Base-by-base conservation (phyloP, 2,797 vertebrate species). In the Scomberomorus guttatus region DNA sequence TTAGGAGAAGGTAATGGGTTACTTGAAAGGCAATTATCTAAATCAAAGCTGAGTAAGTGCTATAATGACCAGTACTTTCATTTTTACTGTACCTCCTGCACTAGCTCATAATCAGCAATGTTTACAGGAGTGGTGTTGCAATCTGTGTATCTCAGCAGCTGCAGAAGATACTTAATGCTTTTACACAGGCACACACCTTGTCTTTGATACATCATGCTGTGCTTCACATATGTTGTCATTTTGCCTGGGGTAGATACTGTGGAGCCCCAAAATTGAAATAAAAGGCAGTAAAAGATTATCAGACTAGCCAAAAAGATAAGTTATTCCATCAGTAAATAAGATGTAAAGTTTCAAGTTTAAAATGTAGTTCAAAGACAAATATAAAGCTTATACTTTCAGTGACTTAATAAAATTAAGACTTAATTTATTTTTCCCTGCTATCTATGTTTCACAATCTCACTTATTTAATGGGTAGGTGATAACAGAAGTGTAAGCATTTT, bases 1-100 rank as follows among this genome's bases (percentile, higher is more conserved):
- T 89, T 59, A 64, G 77, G 70, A 79, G 74, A 68, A 85, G 60
- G 81, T 89, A 90, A 88, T 91, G 69, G 75, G 14, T 80, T 86
- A 62, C 20, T 86, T 89, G 82, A 60, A 71, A 77, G 67, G 60
- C 69, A 83, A 83, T 89, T 82, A 87, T 75, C 58, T 73, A 51
- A 83, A 86, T 91, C 75, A 83, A 81, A 88, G 73, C 80, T 62
- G 56, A 78, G 70, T 72, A 66, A 87, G 74, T 84, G 72, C 72
- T 70, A 58, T 88, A 90, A 92, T 82, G 39, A 83, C 55, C 72
- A 22, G 51, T 50, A 52, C 73, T 84, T 91, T 82, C 56, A 72
- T 71, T 87, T 83, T 80, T 50, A 74, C 76, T 48, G 13, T 48
- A 24, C 62, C 62, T 73, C 48, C 66, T 55, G 57, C 42, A 72